Evolutionary conservation across 2,113 vertebrate genomes (phyloP).

Genomic region (Arizona elegans): DNA sequence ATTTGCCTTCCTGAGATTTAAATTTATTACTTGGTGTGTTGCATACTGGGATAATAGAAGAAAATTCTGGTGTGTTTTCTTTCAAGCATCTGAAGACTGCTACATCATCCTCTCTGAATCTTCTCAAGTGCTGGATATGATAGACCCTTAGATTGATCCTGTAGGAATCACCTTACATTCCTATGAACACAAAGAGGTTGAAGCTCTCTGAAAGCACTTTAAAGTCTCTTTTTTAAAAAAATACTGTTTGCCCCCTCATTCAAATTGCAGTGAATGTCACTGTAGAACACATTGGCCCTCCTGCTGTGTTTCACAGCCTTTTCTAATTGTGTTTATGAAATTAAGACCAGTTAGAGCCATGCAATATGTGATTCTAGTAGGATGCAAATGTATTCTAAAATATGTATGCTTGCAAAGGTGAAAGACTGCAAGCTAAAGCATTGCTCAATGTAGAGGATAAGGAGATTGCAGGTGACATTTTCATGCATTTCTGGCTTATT

Average conservation of each 20-base stretch:
- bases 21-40: neutral
- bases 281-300: neutral
- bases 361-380: neutral
- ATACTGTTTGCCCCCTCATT: neutral
- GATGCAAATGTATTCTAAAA: constrained; percentile 24
- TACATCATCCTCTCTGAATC: neutral
- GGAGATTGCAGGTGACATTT: constrained; percentile 48
- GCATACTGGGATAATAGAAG: neutral
- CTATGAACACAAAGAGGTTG: neutral
- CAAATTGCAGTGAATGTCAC: neutral
- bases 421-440: constrained; percentile 62
- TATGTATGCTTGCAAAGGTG: constrained; percentile 2
- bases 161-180: neutral
- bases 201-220: neutral
- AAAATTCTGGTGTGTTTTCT: neutral
- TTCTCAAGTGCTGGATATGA: too few species aligned
- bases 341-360: neutral
- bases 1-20: neutral
- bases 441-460: constrained; percentile 23
- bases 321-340: neutral
- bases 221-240: neutral
- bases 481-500: constrained; percentile 40
- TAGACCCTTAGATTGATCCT: neutral
- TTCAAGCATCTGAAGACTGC: neutral
- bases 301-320: neutral